Conservation (phyloP, 2,797 vertebrate genomes). For the Pitangus sulphuratus region DNA sequence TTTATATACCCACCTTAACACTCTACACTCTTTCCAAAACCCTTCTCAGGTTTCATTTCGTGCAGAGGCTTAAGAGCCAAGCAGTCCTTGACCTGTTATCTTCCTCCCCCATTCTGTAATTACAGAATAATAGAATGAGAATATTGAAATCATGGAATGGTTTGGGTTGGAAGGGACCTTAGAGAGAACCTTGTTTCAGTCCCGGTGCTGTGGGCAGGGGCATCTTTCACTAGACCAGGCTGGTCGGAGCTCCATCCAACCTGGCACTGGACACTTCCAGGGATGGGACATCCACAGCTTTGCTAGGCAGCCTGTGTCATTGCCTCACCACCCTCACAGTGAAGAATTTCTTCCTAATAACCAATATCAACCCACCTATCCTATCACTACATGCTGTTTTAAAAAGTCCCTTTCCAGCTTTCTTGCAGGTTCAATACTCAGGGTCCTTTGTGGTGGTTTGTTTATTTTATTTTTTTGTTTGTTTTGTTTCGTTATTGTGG, state of each 20-base stretch:
- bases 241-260: not conserved
- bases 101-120: not conserved
- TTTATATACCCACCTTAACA: not conserved
- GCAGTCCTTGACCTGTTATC: not conserved
- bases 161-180: not conserved
- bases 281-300: not conserved
- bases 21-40: not conserved
- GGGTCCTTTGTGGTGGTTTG: too few relatives aligned
- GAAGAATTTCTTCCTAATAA: too few relatives aligned
- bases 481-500: too few relatives aligned
- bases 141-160: not conserved
- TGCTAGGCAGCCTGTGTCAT: not conserved
- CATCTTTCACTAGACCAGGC: not conserved
- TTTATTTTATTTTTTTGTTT: too few relatives aligned
- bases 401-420: not conserved
- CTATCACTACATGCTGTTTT: too few relatives aligned
- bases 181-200: not conserved
- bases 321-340: not conserved
- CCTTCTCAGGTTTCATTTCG: not conserved
- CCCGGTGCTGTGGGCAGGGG: accelerated
- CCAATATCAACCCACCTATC: too few relatives aligned
- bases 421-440: not conserved
- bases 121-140: not conserved
- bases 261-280: not conserved
- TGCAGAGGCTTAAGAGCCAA: not conserved